phyloP scores from a whole-genome alignment of 2,113 vertebrate genomes.

The Micronisus gabar region DNA sequence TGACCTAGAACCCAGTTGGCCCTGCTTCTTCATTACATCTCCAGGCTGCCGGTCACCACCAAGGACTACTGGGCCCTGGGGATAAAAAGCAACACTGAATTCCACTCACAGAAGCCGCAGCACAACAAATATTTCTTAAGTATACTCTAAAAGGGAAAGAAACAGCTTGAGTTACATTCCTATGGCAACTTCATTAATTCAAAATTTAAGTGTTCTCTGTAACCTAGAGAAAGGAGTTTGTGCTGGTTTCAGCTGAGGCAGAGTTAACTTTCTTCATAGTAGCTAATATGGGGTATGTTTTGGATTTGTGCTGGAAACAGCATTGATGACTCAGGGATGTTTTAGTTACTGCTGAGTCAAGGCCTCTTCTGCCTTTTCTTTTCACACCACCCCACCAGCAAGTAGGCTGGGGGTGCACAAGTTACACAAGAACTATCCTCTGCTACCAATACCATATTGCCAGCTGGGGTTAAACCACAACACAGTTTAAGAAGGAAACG shows the following conservation, averaged over 20 bases:
- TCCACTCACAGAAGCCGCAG: neutral
- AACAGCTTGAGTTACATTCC: neutral
- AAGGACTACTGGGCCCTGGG: conserved; percentile 26
- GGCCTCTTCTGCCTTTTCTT: too few species aligned
- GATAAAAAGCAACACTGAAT: neutral
- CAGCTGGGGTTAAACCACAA: too few species aligned
- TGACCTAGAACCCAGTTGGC: neutral
- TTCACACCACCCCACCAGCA: too few species aligned
- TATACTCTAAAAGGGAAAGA: neutral
- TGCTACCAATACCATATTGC: too few species aligned
- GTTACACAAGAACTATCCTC: too few species aligned
- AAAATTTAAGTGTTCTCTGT: neutral
- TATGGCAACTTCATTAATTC: neutral
- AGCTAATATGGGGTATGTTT: too few species aligned
- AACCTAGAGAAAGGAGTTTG: neutral
- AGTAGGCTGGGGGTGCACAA: too few species aligned
- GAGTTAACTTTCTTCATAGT: too few species aligned
- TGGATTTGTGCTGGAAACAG: too few species aligned
- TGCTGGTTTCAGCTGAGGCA: too few species aligned
- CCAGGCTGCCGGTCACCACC: neutral
- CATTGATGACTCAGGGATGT: too few species aligned
- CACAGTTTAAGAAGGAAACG: neutral
- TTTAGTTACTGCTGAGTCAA: too few species aligned
- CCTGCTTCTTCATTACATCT: neutral
- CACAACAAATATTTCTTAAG: neutral